Percentiles rank a stretch among this genome's conserved stretches.
These are phyloP conservation scores for Diabrotica undecimpunctata DNA, from an alignment of 1,140 invertebrate species.

Conservation along the genomic window DNA sequence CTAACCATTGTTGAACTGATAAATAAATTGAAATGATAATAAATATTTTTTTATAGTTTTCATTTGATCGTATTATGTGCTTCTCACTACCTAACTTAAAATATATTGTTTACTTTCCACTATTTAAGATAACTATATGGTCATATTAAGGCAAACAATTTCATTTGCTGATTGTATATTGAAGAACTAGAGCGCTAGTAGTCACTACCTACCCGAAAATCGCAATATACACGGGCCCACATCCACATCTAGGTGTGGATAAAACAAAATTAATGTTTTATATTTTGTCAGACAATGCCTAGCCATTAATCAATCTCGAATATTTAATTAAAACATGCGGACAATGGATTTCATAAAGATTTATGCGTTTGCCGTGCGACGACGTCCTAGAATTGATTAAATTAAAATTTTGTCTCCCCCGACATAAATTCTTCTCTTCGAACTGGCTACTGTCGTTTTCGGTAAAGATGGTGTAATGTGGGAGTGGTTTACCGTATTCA, in stretches of 20 bases:
- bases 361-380: conserved; percentile 43
- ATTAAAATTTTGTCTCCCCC: conserved; percentile 45
- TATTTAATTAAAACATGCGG: conserved; percentile 49
- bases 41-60: no score
- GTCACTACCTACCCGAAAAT: conserved; percentile 9
- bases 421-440: conserved; percentile 23
- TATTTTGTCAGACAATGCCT: conserved; percentile 44
- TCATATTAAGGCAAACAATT: no score
- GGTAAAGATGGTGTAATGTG: conserved; percentile 5
- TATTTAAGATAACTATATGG: no score
- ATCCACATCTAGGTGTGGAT: conserved; percentile 33
- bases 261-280: conserved; percentile 40
- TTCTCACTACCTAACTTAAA: no score
- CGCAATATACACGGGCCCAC: conserved; percentile 19
- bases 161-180: no score
- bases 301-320: conserved; percentile 45
- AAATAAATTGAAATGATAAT: no score
- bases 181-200: neutral
- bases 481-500: neutral
- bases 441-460: conserved; percentile 9
- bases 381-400: conserved; percentile 44
- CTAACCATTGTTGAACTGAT: no score
- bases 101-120: no score
- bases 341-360: conserved; percentile 46
- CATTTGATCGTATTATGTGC: no score